A percentile compares a stretch with the other conserved stretches of the same genome.
These are phyloP conservation scores for Eumerus sabulonum DNA, from an alignment of 2,888 invertebrate species.

Conservation along the genomic window DNA sequence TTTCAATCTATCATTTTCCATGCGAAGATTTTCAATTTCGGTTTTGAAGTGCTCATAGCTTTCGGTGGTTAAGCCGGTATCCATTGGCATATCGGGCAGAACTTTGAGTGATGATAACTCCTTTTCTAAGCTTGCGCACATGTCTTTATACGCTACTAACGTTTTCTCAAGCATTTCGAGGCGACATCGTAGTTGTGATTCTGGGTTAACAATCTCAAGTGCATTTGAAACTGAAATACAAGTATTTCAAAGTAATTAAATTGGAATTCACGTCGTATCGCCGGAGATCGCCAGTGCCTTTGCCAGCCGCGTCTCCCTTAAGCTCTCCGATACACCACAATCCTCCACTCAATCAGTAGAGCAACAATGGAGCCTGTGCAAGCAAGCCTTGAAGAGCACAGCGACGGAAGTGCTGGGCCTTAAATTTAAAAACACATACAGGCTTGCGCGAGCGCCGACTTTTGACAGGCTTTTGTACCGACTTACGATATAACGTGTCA, in stretches of 20 bases:
- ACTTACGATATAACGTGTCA: no score
- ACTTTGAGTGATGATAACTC: conserved; percentile 79
- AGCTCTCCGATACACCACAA: no score
- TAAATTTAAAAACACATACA: no score
- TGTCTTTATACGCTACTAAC: conserved; percentile 86
- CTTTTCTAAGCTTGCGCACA: conserved; percentile 84
- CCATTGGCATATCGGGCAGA: conserved; percentile 70
- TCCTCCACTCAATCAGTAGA: no score
- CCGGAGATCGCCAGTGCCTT: no score
- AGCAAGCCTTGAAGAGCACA: no score
- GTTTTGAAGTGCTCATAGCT: conserved; percentile 82
- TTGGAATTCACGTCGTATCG: no score
- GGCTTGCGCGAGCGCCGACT: no score
- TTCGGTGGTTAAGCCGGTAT: conserved; percentile 74
- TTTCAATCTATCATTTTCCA: conserved; percentile 80
- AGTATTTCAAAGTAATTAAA: neutral
- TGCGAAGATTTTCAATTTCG: conserved; percentile 81
- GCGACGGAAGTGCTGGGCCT: no score
- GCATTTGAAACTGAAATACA: conserved; percentile 70
- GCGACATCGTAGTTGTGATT: conserved; percentile 81
- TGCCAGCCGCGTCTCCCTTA: no score
- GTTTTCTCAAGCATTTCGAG: conserved; percentile 87
- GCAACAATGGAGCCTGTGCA: no score
- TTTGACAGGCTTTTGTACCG: neutral
- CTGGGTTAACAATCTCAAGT: conserved; percentile 74